These are phyloP conservation scores for Camptogramma bilineatum DNA, from an alignment of 2,888 invertebrate genomes.

Conservation along the genomic window DNA sequence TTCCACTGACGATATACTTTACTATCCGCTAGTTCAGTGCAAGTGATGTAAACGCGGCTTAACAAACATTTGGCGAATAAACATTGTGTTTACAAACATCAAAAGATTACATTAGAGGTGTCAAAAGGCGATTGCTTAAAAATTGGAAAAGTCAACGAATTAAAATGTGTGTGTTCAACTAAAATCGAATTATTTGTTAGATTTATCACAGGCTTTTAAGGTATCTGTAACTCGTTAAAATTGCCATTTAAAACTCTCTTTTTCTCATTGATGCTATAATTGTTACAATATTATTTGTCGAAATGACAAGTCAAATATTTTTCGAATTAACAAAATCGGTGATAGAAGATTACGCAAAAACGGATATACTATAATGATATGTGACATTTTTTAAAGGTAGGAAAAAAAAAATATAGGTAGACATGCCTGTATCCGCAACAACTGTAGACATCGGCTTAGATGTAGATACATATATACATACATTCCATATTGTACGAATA, in stretches of 20 bases:
- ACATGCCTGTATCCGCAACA: too few species aligned
- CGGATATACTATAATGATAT: too few species aligned
- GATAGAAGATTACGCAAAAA: too few species aligned
- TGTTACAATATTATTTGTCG: too few species aligned
- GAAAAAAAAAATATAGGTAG: too few species aligned
- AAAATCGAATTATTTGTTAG: slow-evolving; percentile 16
- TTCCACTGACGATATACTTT: background rate
- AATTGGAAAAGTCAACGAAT: slow-evolving; percentile 68
- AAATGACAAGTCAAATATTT: too few species aligned
- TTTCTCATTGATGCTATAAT: too few species aligned
- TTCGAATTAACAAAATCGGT: too few species aligned
- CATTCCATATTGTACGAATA: too few species aligned
- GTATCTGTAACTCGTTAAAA: background rate
- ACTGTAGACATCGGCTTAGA: too few species aligned
- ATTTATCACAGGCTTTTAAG: background rate
- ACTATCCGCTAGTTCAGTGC: background rate
- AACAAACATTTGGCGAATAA: slow-evolving; percentile 35
- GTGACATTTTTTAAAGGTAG: too few species aligned
- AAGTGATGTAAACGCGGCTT: background rate
- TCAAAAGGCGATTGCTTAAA: slow-evolving; percentile 68
- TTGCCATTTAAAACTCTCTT: background rate
- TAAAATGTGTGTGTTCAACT: slow-evolving; percentile 13
- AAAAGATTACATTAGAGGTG: slow-evolving; percentile 58
- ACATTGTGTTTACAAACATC: slow-evolving; percentile 46
- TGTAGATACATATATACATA: too few species aligned